phyloP scores from a whole-genome alignment of 2,797 vertebrate genomes.

The Aeoliscus strigatus region DNA sequence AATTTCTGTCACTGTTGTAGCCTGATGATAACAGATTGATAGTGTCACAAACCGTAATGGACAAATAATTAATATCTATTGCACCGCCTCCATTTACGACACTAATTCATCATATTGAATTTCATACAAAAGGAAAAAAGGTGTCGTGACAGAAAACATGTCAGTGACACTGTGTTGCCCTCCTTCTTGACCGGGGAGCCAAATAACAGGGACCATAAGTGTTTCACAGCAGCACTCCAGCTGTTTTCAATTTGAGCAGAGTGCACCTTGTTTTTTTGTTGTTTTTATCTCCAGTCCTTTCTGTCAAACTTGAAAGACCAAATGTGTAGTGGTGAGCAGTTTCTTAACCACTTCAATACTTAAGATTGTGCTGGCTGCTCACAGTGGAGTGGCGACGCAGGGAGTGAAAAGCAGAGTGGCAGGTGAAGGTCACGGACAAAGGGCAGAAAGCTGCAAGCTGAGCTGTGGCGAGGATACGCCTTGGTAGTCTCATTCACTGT shows the following conservation, averaged over 20 bases:
- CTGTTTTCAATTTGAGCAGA: conserved; percentile 43
- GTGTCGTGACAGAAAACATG: conserved; percentile 47
- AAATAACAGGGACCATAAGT: conserved; percentile 46
- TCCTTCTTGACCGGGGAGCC: conserved; percentile 3
- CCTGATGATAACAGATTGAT: conserved; percentile 69
- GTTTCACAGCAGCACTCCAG: conserved; percentile 37
- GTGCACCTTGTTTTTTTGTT: too few species aligned
- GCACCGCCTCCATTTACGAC: conserved; percentile 46
- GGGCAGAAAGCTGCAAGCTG: conserved; percentile 50
- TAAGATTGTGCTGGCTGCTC: conserved; percentile 54
- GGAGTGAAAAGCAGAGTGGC: conserved; percentile 58
- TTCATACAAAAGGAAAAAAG: conserved; percentile 36
- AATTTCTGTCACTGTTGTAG: conserved; percentile 62
- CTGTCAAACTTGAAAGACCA: conserved; percentile 61
- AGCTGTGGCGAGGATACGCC: conserved; percentile 34
- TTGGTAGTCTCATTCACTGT: conserved; percentile 44
- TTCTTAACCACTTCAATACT: conserved; percentile 55
- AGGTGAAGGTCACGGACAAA: conserved; percentile 50
- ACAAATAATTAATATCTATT: conserved; percentile 70
- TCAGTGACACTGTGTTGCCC: conserved; percentile 10
- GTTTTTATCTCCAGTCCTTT: conserved; percentile 51
- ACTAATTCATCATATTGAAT: conserved; percentile 54
- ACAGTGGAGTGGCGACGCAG: conserved; percentile 42
- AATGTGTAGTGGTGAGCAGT: conserved; percentile 56
- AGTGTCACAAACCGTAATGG: conserved; percentile 64